Base-by-base conservation (phyloP, 2,888 invertebrate species). In the Keiferia lycopersicella region DNA sequence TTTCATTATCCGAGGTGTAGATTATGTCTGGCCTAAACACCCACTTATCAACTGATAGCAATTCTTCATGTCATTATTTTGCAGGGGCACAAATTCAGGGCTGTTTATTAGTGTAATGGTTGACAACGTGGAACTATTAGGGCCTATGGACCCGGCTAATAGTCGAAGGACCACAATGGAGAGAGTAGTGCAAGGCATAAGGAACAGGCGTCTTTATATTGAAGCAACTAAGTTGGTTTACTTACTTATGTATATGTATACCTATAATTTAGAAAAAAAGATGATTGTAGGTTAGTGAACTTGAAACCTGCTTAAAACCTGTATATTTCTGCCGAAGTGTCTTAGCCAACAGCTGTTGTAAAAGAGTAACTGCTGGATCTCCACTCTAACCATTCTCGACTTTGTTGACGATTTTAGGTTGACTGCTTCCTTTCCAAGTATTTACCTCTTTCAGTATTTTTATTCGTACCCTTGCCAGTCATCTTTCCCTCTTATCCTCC, bases 31-130 rank as follows among this genome's bases (percentile, higher is more conserved):
- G 16, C 26, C 60, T 60, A 48, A 60, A 60, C 60, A 60, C 45
- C 45, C 39, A 59, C 39, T 60, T 60, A 60, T 60, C 58, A 58
- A 20, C 26, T 16, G 26, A 45, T 41, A 45, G 45, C 45, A 41
- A 60, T 61, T 34, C 50, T 61, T 61, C 16, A 61, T 50, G 34
- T 34, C 8, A 50, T 48, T 50, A 50, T 50, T 34, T 50, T n/a
- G 34, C 61, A 68, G 69, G 66, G 66, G 68, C 67, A 66, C 69
- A 73, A 73, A 74, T 74, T 74, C 73, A 74, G 71, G 67, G 65
- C 69, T 68, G 73, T 74, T 75, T 78, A 81, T 79, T 78, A 74
- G 77, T 73, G 75, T 80, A 78, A 77, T 78, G 71, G 75, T 73
- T 74, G 76, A 77, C 78, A 78, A 75, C 75, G 70, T 74, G 71